Conservation (phyloP, 1,140 invertebrate species). For the Drosophila bifasciata region DNA sequence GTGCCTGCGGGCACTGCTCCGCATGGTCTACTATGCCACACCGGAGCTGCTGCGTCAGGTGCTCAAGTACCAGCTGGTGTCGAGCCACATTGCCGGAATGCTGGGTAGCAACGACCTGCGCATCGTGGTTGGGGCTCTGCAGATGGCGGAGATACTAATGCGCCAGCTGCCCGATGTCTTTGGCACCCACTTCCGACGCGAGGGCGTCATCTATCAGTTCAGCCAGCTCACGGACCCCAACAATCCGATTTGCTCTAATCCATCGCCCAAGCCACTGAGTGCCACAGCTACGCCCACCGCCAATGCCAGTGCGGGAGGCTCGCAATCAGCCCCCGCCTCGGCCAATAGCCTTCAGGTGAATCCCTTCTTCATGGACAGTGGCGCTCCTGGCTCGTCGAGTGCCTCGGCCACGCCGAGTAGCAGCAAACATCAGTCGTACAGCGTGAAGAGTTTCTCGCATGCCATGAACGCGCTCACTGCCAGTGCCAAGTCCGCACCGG, state of each 20-base stretch:
- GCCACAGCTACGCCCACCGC: slow-evolving; percentile 57
- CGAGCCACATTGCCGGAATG: slow-evolving; percentile 98
- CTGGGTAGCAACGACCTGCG: slow-evolving; percentile 97
- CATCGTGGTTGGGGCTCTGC: slow-evolving; percentile 98
- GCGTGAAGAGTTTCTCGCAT: slow-evolving; percentile 80
- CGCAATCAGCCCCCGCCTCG: slow-evolving; percentile 77
- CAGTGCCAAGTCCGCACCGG: slow-evolving; percentile 55
- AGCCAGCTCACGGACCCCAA: slow-evolving; percentile 88
- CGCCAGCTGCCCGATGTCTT: slow-evolving; percentile 97
- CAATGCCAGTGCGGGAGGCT: slow-evolving; percentile 65
- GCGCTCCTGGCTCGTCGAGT: slow-evolving; percentile 30
- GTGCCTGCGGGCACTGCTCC: slow-evolving; percentile 96
- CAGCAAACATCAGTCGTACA: slow-evolving; percentile 75
- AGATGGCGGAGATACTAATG: slow-evolving; percentile 98
- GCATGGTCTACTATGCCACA: slow-evolving; percentile 97
- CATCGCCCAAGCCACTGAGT: slow-evolving; percentile 74
- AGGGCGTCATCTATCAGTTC: slow-evolving; percentile 97
- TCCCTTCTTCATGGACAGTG: slow-evolving; percentile 79
- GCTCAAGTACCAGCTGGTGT: slow-evolving; percentile 96
- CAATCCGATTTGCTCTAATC: slow-evolving; percentile 84
- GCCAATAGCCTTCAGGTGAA: slow-evolving; percentile 78
- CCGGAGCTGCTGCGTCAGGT: slow-evolving; percentile 94
- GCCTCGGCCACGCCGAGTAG: slow-evolving; percentile 75
- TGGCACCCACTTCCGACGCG: slow-evolving; percentile 96
- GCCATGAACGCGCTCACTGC: slow-evolving; percentile 81